These are phyloP conservation scores for Cassiopea andromeda DNA, from an alignment of 30 jellyfish, hydroid and myxozoan genomes.

Conservation along the genomic window DNA sequence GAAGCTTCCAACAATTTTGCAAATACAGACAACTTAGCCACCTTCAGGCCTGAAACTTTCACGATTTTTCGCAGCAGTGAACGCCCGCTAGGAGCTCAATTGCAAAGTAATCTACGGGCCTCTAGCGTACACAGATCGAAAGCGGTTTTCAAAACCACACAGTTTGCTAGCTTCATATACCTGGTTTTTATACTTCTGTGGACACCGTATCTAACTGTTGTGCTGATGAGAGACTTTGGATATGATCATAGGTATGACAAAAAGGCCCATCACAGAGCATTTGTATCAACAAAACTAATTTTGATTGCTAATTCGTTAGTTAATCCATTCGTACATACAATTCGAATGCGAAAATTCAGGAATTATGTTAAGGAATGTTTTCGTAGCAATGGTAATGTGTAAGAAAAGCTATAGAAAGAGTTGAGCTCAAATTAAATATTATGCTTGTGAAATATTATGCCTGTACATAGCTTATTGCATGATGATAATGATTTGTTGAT, in stretches of 20 bases:
- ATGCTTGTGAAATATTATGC: too few species aligned
- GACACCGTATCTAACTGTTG: slow-evolving; percentile 35
- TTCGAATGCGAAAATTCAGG: slow-evolving; percentile 52
- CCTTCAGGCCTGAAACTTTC: neutral
- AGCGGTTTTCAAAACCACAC: neutral
- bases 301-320: slow-evolving; percentile 30
- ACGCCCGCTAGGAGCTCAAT: neutral
- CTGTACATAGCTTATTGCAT: too few species aligned
- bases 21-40: neutral
- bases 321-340: slow-evolving; percentile 44
- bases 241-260: neutral
- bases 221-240: neutral
- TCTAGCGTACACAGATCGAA: neutral
- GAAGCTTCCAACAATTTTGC: neutral
- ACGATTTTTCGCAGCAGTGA: slow-evolving; percentile 3
- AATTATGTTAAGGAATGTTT: slow-evolving; percentile 2
- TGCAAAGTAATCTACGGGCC: neutral
- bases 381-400: neutral
- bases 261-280: neutral
- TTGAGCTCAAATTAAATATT: neutral
- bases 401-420: neutral
- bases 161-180: slow-evolving; percentile 37
- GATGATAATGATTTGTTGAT: too few species aligned
- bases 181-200: slow-evolving; percentile 41
- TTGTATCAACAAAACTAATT: neutral